Evolutionary conservation across 2,797 vertebrate species (phyloP), one percentile per base, ranked within the genome.

Genomic region (Crocodylus rhombifer): DNA sequence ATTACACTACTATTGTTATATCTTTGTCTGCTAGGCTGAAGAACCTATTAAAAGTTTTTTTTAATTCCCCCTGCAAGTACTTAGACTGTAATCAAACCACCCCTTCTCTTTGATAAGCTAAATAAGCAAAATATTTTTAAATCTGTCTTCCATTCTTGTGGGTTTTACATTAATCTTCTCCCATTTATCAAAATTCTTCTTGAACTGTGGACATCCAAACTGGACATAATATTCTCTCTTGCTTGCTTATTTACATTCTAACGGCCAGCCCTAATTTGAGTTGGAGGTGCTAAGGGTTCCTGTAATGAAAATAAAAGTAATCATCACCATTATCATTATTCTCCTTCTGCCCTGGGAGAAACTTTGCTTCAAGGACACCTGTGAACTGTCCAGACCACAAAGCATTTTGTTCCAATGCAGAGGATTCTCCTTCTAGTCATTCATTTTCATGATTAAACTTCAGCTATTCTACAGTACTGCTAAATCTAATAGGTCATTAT

Each of bases 341-440:
- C 78, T 91, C 2, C 1, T 56, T 76, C 94, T 93, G 78, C 89
- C 85, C 18, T 23, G 84, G 94, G 88, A 92, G 92, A 85, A 94
- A 95, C 83, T 91, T 95, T 86, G 91, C 89, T 94, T 92, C 80
- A 42, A 90, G 95, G 89, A 92, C 88, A 94, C 94, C 92, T 93
- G 89, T 82, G 89, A 95, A 94, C 90, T 84, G 82, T 89, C 92
- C 91, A 95, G 84, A 92, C 96, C 95, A 92, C 96, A 90, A 95
- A 88, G 92, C 89, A 93, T 92, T 86, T 97, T 91, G 83, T 86
- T 95, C 94, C 89, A 84, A 93, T 80, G 83, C 88, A 90, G 89
- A 94, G 92, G 95, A 96, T 93, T 94, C 93, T 95, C 93, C 88
- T 86, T 86, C 93, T 91, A 96, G 95, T 96, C 95, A 95, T 96